phyloP scores from a whole-genome alignment of 2,797 vertebrate genomes.

The Pipistrellus pygmaeus region DNA sequence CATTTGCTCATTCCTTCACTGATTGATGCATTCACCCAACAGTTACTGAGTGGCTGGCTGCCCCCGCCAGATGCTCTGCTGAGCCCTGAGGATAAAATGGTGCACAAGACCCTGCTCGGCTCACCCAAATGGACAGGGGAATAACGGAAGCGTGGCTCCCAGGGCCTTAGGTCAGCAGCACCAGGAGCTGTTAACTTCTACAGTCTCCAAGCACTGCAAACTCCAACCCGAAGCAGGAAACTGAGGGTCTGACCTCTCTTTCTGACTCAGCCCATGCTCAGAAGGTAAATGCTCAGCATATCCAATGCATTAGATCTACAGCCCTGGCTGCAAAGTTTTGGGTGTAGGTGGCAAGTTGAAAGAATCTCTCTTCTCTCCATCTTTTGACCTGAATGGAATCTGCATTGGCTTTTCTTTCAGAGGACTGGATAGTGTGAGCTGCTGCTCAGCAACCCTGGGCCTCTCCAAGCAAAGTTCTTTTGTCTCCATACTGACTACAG shows the following conservation, averaged over 20 bases:
- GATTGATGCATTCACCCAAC: neutral
- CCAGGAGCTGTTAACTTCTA: neutral
- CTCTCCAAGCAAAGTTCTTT: constrained; percentile 2
- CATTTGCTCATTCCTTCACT: neutral
- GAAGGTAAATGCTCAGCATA: neutral
- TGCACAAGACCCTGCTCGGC: neutral
- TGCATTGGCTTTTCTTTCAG: neutral
- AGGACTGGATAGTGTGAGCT: neutral
- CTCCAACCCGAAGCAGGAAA: neutral
- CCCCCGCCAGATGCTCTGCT: neutral
- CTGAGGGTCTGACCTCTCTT: neutral
- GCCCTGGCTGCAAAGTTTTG: neutral
- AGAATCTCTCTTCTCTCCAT: neutral
- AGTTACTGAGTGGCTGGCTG: neutral
- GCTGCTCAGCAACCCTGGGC: neutral
- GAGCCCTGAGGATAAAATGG: too few relatives aligned
- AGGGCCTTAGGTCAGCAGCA: neutral
- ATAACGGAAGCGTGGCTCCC: neutral
- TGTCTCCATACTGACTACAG: neutral
- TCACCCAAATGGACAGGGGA: neutral
- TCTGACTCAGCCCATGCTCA: neutral
- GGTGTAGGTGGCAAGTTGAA: neutral
- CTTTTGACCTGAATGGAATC: neutral
- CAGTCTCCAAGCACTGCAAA: neutral
- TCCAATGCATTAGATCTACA: rapidly evolving